Base-by-base conservation (phyloP, 2,888 invertebrate species). In the Zaprionus lineosus region DNA sequence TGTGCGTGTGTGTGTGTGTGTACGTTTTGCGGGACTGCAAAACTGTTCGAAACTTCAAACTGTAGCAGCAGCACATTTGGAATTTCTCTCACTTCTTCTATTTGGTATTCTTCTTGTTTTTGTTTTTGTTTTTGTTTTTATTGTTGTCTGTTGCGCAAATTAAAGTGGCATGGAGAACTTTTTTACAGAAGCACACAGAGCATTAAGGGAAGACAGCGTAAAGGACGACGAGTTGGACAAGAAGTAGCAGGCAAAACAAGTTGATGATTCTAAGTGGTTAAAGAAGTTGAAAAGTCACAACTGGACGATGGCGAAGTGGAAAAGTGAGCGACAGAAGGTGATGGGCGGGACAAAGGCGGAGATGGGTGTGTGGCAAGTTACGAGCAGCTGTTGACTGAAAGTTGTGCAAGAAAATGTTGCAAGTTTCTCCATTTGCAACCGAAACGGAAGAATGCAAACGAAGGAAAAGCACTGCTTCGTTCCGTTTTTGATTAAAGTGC, bases 241-340 rank as follows among this genome's bases (percentile, higher is more conserved):
- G 46, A 59, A 66, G 57, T 53, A 67, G 58, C 76, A 56, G 76
- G 55, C 75, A 64, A 79, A 70, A 72, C 81, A 79, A 79, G 84
- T 79, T 75, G 72, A 77, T 79, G 81, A 83, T 76, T 83, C 81
- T 84, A 75, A 77, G 76, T 76, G 79, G 76, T 77, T 83, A 77
- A 83, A 75, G 76, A 83, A 76, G 84, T 72, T 76, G 67, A 75
- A 79, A 83, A 77, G 76, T 77, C 84, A 83, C 62, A 75, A 68
- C 72, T 70, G 74, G 74, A 77, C 69, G 51, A 46, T 6, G 14
- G 26, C 7, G 24, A 9, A 3, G 6, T 1, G 12, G 24, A 6
- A 8, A 6, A 24, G 4, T 8, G 8, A 24, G 8, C 8, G 24
- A n/a, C n/a, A n/a, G n/a, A n/a, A n/a, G n/a, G n/a, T n/a, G 6